Evolutionary conservation across 30 jellyfish, hydroid and myxozoan genomes (phyloP).

Genomic region (Clytia hemisphaerica): DNA sequence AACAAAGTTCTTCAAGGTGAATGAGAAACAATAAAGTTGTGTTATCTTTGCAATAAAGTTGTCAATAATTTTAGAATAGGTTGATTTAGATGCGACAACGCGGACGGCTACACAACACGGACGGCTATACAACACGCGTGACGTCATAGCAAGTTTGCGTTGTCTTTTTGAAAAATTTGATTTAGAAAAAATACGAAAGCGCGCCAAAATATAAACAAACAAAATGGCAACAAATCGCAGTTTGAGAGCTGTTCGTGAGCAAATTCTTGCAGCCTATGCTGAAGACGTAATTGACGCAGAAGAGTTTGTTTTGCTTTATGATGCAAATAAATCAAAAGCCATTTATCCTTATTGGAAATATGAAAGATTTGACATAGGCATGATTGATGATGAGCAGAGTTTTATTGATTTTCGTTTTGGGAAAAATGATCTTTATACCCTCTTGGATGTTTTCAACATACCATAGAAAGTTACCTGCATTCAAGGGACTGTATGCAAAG

Average conservation of each 20-base stretch:
- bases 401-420: constrained; percentile 6
- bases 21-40: too few relatives aligned
- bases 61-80: too few relatives aligned
- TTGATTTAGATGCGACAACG: too few relatives aligned
- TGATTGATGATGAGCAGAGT: constrained; percentile 8
- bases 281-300: constrained; percentile 2
- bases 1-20: too few relatives aligned
- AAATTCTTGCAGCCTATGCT: neutral
- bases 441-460: neutral
- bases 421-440: neutral
- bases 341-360: constrained; percentile 16
- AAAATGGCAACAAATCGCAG: constrained; percentile 12
- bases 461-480: neutral
- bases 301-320: constrained; percentile 11
- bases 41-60: too few relatives aligned
- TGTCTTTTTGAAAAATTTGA: too few relatives aligned
- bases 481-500: constrained; percentile 8
- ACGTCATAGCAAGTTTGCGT: too few relatives aligned
- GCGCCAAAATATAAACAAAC: too few relatives aligned
- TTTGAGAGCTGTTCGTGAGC: constrained; percentile 6
- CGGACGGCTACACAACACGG: too few relatives aligned
- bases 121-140: too few relatives aligned
- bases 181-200: too few relatives aligned
- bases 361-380: neutral
- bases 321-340: constrained; percentile 5